phyloP scores from a whole-genome alignment of 2,113 vertebrate genomes.

The Chionomys nivalis region DNA sequence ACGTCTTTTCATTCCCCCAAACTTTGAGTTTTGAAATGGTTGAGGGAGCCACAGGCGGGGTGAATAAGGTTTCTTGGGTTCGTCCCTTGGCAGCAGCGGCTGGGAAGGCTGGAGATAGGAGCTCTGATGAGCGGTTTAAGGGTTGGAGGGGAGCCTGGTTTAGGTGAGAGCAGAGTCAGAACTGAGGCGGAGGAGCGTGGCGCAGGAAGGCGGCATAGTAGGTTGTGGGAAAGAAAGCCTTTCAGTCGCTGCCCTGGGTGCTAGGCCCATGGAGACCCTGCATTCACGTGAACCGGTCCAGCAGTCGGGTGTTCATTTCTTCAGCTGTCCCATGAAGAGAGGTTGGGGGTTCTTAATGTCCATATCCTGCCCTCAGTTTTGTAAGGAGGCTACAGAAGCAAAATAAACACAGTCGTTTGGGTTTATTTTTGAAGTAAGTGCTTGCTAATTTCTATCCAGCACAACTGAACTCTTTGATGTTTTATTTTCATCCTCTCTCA shows the following conservation, averaged over 20 bases:
- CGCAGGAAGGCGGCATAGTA: fast-evolving
- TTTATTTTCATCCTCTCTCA: background rate
- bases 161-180: background rate
- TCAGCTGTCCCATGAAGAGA: background rate
- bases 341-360: background rate
- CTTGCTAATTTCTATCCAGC: background rate
- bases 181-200: background rate
- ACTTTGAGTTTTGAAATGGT: background rate
- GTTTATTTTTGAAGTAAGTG: constrained; percentile 1
- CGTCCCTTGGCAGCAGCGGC: background rate
- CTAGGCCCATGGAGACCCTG: background rate
- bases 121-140: background rate
- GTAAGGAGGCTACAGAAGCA: background rate
- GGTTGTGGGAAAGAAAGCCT: background rate
- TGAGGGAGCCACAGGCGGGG: background rate
- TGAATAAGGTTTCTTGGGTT: background rate
- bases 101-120: background rate
- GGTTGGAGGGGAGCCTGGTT: background rate
- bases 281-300: background rate
- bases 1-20: background rate
- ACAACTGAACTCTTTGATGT: background rate
- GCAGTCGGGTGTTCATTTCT: background rate
- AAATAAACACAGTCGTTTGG: background rate
- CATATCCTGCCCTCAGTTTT: background rate
- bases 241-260: background rate